Evolutionary conservation across 1,140 invertebrate genomes (phyloP).

Genomic region (Magallana gigas): DNA sequence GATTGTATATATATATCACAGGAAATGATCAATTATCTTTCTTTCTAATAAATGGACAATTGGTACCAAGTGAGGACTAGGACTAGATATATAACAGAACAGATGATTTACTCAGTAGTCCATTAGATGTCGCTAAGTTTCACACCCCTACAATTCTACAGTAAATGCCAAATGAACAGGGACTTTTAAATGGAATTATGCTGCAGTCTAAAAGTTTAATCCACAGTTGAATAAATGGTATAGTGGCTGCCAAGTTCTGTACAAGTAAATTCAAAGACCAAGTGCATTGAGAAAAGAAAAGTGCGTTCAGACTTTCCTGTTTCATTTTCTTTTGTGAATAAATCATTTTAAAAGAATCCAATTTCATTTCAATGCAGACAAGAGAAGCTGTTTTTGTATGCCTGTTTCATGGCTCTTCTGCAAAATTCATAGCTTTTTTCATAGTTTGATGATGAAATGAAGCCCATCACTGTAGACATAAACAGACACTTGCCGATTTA

Average conservation of each 20-base stretch:
- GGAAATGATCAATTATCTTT: too few species aligned
- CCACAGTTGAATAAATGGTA: neutral
- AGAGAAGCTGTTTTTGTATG: neutral
- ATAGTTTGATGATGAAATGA: neutral
- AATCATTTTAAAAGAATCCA: constrained; percentile 7
- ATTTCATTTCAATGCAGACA: neutral
- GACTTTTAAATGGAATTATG: constrained; percentile 20
- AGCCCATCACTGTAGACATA: neutral
- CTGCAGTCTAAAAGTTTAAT: constrained; percentile 7
- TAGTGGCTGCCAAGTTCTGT: neutral
- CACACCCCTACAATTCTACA: too few species aligned
- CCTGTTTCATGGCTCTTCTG: neutral
- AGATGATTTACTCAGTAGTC: too few species aligned
- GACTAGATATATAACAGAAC: too few species aligned
- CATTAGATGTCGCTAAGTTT: too few species aligned
- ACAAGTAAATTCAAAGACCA: neutral
- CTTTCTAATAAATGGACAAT: too few species aligned
- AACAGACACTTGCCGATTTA: neutral
- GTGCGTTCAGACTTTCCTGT: neutral
- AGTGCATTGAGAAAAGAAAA: neutral
- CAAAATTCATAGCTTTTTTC: neutral
- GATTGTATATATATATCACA: too few species aligned
- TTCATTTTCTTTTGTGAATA: neutral
- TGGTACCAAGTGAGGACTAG: too few species aligned
- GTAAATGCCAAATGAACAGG: neutral